Percentiles rank a stretch among this genome's conserved stretches.
phyloP scores from a whole-genome alignment of 2,888 invertebrate genomes.

The Leptopilina syphax region DNA sequence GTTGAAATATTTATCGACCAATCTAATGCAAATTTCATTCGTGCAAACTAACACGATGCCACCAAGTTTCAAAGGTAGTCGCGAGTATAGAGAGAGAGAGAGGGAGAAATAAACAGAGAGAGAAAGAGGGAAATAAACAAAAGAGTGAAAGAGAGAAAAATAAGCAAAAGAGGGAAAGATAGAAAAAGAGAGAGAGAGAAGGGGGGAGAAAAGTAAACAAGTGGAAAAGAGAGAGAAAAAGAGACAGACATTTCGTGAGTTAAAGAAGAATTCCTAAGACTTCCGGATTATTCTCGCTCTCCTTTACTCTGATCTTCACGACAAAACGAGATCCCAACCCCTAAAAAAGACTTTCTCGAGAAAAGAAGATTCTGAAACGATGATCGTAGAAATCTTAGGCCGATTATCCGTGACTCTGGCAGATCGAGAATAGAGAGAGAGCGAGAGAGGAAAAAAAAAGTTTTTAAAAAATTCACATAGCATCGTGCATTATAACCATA shows the following conservation, averaged over 20 bases:
- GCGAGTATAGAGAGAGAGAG: too few relatives aligned
- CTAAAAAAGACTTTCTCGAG: slow-evolving; percentile 2
- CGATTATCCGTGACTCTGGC: slow-evolving; percentile 55
- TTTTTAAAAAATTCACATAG: slow-evolving; percentile 45
- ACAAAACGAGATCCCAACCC: slow-evolving; percentile 3
- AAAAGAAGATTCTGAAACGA: slow-evolving; percentile 2
- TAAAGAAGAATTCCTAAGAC: slow-evolving; percentile 4
- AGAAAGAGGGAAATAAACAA: neutral
- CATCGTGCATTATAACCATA: slow-evolving; percentile 50
- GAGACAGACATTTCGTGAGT: slow-evolving; percentile 26
- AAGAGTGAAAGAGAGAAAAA: neutral
- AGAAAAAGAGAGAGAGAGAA: too few relatives aligned
- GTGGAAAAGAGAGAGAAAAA: too few relatives aligned
- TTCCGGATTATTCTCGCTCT: slow-evolving; percentile 25
- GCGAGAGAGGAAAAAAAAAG: slow-evolving; percentile 45
- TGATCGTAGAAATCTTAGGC: slow-evolving; percentile 45
- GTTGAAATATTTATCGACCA: slow-evolving; percentile 40
- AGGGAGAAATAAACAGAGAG: neutral
- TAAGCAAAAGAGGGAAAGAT: neutral
- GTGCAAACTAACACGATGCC: slow-evolving; percentile 38
- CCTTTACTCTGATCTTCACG: slow-evolving; percentile 35
- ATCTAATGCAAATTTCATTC: slow-evolving; percentile 41
- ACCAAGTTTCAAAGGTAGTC: neutral
- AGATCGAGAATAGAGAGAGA: neutral
- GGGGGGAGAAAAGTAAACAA: neutral